These are phyloP conservation scores for Agapornis canus DNA, from an alignment of 2,797 vertebrate species.

Conservation along the genomic window DNA sequence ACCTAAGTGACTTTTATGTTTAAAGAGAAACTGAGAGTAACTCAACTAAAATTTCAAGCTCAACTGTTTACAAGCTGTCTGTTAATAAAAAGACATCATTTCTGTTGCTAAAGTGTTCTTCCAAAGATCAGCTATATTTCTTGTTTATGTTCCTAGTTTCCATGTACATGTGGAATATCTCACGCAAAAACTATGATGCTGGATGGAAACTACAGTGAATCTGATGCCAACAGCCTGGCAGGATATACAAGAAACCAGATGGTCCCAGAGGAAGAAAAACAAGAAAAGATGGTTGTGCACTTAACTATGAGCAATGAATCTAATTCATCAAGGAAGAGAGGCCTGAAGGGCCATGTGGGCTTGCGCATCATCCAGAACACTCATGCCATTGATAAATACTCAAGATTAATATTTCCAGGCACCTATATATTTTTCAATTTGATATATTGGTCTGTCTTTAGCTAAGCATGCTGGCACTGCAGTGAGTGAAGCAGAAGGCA, in stretches of 20 bases:
- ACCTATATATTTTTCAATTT: slow-evolving; percentile 95
- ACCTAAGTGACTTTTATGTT: not conserved
- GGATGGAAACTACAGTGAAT: slow-evolving; percentile 88
- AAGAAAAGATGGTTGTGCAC: slow-evolving; percentile 88
- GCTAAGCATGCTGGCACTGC: slow-evolving; percentile 72
- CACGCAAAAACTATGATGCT: slow-evolving; percentile 88
- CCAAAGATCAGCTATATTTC: not conserved
- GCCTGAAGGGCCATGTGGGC: slow-evolving; percentile 83
- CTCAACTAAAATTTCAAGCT: not conserved
- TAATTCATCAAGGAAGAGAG: slow-evolving; percentile 82
- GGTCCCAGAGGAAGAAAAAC: slow-evolving; percentile 83
- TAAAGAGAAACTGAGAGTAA: not conserved
- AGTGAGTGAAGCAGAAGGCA: not conserved
- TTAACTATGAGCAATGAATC: slow-evolving; percentile 85
- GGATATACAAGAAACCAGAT: slow-evolving; percentile 86
- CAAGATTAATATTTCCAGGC: slow-evolving; percentile 92
- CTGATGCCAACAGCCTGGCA: slow-evolving; percentile 89
- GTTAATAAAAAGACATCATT: not conserved
- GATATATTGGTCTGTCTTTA: slow-evolving; percentile 95
- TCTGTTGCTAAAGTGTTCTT: not conserved
- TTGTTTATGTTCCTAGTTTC: slow-evolving; percentile 76
- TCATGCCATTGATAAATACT: slow-evolving; percentile 93
- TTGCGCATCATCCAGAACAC: slow-evolving; percentile 90
- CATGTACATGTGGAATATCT: slow-evolving; percentile 87
- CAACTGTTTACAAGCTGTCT: not conserved